phyloP scores from a whole-genome alignment of 2,113 vertebrate genomes.

The Campylomormyrus numenius region DNA sequence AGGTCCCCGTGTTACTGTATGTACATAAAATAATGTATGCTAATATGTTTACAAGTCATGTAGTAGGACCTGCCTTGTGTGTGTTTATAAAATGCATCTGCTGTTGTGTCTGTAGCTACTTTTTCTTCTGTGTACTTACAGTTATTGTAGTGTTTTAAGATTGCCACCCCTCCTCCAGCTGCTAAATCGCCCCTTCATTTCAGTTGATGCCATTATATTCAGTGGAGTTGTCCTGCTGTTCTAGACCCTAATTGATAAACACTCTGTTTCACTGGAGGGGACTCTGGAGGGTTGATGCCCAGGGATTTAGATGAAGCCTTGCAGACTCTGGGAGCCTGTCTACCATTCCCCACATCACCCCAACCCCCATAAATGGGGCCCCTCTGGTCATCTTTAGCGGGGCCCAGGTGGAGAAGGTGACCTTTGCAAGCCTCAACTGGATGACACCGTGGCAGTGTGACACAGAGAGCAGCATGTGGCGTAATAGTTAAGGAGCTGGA shows the following conservation, averaged over 20 bases:
- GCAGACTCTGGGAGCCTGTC: not conserved
- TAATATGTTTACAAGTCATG: conserved; percentile 38
- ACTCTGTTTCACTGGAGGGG: not conserved
- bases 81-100: conserved; percentile 42
- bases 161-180: conserved; percentile 13
- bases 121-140: conserved; percentile 48
- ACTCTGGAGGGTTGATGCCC: not conserved
- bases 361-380: not conserved
- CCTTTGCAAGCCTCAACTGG: not conserved
- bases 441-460: not conserved
- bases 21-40: conserved; percentile 57
- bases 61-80: conserved; percentile 40
- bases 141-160: conserved; percentile 32
- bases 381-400: not conserved
- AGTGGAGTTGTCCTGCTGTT: not conserved
- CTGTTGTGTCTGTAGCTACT: conserved; percentile 55
- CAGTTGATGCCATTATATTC: conserved; percentile 3
- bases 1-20: conserved; percentile 45
- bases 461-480: not conserved
- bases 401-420: not conserved
- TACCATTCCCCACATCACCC: not conserved
- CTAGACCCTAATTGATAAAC: not conserved
- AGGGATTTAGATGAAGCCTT: not conserved
- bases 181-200: not conserved
- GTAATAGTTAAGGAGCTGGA: not conserved